phyloP scores from a whole-genome alignment of 2,888 invertebrate genomes.

The Gari tellinella region DNA sequence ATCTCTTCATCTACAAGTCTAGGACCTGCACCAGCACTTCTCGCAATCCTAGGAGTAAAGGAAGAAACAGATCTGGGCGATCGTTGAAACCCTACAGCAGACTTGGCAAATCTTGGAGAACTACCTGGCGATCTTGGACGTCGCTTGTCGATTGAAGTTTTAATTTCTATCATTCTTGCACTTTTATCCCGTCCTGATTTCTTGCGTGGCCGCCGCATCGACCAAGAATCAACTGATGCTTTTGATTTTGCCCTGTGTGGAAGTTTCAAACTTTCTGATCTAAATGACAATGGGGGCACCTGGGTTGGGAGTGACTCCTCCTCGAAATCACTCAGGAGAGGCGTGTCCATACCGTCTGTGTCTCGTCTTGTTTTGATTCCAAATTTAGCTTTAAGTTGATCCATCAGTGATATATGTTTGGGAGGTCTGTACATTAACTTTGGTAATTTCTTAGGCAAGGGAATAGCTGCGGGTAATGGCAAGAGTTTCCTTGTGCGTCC shows the following conservation, averaged over 20 bases:
- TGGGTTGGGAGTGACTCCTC: not conserved
- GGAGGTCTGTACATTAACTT: constrained; percentile 48
- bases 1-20: constrained; percentile 13
- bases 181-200: not conserved
- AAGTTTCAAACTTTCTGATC: constrained; percentile 1
- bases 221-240: not conserved
- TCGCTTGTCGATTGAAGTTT: not conserved
- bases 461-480: constrained; percentile 38
- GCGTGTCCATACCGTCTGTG: not conserved
- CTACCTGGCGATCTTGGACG: constrained; percentile 2
- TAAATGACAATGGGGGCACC: not conserved
- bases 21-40: not conserved
- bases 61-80: not conserved
- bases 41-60: constrained; percentile 10
- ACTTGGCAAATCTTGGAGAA: constrained; percentile 11
- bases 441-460: constrained; percentile 42
- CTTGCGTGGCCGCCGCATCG: not conserved
- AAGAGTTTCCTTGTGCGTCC: constrained; percentile 25
- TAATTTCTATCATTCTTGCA: not conserved
- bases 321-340: no score
- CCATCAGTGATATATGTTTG: constrained; percentile 6
- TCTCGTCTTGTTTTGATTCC: constrained; percentile 18
- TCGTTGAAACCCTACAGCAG: not conserved
- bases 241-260: constrained; percentile 3
- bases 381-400: constrained; percentile 17